Base-by-base conservation (phyloP, 2,797 vertebrate genomes). In the Cryptoprocta ferox region DNA sequence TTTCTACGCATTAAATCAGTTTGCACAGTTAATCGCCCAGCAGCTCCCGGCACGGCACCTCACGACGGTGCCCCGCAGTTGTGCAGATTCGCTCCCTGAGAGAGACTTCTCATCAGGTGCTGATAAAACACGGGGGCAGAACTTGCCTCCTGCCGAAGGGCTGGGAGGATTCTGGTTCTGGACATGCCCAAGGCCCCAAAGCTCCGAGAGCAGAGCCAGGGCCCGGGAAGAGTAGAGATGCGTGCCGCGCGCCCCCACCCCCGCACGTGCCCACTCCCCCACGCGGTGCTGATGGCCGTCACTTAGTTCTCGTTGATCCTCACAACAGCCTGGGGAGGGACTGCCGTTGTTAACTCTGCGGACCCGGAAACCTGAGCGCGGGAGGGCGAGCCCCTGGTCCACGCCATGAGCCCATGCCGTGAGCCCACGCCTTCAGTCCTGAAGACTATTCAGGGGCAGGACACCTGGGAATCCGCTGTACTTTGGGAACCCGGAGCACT, bases 391-490 rank as follows among this genome's bases (percentile, higher is more conserved):
- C 32, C 10, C 42, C 35, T 42, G 45, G 35, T 37, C 71, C 0
- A 0, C 19, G n/a, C 28, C 10, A 0, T 2, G 21, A 35, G 26
- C 39, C 39, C 0, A 2, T 9, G 19, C 24, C 73, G 8, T 2
- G 21, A 35, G 21, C 39, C 39, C 0, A 1, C 9, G 19, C 24
- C 73, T 45, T 94, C 87, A 19, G 15, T 37, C 53, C 50, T 79
- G 2, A 78, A 59, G 93, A 14, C 1, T 48, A 3, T 10, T 21
- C 2, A 0, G 73, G 73, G 45, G 32, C 59, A 24, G 68, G 32
- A 42, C n/a, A 48, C 37, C 53, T 28, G 56, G 21, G 24, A 42
- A n/a, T 19, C 30, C 15, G 32, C 19, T n/a, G 68, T 71, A 45
- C 79, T 53, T 18, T 24, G 63, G 78, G 86, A 45, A 28, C 32